phyloP scores from a whole-genome alignment of 2,113 vertebrate genomes.

The Coptodon bakossiorum region DNA sequence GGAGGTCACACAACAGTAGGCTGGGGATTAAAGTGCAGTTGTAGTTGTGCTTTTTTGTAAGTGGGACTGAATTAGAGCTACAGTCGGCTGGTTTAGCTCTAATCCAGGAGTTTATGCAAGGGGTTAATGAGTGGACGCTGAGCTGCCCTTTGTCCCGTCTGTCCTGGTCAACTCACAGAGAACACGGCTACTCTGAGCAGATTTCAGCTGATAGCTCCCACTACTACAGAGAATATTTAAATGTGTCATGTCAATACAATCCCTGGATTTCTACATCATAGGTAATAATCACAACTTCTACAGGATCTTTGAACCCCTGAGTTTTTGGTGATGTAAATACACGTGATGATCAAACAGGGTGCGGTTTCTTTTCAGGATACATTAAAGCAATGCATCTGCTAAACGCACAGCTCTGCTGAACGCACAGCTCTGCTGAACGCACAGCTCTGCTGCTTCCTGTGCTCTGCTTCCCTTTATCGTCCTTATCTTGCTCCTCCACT shows the following conservation, averaged over 20 bases:
- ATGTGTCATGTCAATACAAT: background rate
- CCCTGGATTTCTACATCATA: background rate
- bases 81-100: constrained; percentile 7
- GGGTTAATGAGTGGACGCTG: constrained; percentile 35
- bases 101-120: constrained; percentile 48
- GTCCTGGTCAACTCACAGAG: constrained; percentile 15
- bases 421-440: background rate
- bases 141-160: constrained; percentile 45
- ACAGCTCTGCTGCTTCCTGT: background rate
- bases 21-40: background rate
- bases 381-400: background rate
- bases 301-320: background rate
- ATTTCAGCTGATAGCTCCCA: background rate
- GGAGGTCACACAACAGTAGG: background rate
- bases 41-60: background rate
- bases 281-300: background rate
- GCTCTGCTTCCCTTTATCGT: background rate
- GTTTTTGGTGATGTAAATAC: background rate
- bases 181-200: background rate
- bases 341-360: background rate
- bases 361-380: background rate
- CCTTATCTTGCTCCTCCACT: background rate
- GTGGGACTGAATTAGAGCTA: background rate
- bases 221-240: background rate
- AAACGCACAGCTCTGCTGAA: background rate